phyloP scores from a whole-genome alignment of 2,113 vertebrate genomes.

The Psammodynastes pulverulentus region DNA sequence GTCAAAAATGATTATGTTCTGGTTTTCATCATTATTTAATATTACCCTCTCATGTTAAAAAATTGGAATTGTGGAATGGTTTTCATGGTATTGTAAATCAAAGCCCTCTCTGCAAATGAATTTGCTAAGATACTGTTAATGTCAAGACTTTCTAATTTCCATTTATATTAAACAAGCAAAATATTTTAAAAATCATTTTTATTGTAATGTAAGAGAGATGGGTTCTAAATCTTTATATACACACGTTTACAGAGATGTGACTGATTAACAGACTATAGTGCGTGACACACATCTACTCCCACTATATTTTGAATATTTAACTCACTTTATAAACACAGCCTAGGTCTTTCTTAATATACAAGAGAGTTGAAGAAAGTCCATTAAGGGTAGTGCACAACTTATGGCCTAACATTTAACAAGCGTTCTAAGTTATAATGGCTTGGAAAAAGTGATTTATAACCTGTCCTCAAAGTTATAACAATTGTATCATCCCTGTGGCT shows the following conservation, averaged over 20 bases:
- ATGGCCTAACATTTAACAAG: neutral
- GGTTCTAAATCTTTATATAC: neutral
- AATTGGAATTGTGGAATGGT: neutral
- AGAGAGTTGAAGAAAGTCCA: neutral
- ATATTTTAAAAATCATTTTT: neutral
- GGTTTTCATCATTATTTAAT: constrained; percentile 7
- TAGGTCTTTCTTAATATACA: neutral
- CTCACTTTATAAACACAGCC: neutral
- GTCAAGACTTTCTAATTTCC: constrained; percentile 3
- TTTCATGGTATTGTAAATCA: constrained; percentile 14
- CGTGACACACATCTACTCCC: neutral
- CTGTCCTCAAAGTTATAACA: neutral
- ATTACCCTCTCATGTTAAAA: neutral
- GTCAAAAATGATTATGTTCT: constrained; percentile 6
- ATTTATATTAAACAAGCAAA: constrained; percentile 20
- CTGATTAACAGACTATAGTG: constrained; percentile 6
- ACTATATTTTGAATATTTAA: neutral
- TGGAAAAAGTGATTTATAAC: neutral
- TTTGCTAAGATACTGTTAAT: constrained; percentile 22
- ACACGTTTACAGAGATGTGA: neutral
- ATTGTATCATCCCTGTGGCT: neutral
- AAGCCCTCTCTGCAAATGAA: neutral
- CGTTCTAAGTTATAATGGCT: neutral
- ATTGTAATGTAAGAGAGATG: neutral
- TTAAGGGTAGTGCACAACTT: neutral